Percentiles rank a stretch among this genome's conserved stretches.
Evolutionary conservation across 2,113 vertebrate genomes (phyloP).

Genomic region (Donacobius atricapilla): DNA sequence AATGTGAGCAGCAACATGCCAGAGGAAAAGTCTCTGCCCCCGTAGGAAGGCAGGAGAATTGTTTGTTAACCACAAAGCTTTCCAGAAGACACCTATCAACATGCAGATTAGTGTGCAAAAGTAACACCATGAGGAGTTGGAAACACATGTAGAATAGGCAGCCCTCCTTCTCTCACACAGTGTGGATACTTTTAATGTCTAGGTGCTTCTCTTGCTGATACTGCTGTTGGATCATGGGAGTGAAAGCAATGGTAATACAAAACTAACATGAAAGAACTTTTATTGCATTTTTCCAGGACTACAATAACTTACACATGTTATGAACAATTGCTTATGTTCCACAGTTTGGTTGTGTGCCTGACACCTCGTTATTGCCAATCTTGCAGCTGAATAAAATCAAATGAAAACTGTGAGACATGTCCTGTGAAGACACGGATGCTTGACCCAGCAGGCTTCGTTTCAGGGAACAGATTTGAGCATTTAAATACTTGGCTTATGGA

Average conservation of each 20-base stretch:
- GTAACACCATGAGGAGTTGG: neutral
- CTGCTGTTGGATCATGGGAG: neutral
- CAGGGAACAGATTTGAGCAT: neutral
- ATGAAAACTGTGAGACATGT: neutral
- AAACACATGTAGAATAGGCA: neutral
- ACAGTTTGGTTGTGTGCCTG: neutral
- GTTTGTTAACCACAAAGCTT: neutral
- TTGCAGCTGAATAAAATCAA: neutral
- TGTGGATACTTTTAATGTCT: neutral
- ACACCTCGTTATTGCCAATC: neutral
- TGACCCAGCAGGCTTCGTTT: neutral
- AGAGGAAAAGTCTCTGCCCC: neutral
- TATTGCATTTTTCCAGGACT: neutral
- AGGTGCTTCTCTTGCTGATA: neutral
- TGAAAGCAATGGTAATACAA: neutral
- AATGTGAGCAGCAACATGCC: neutral
- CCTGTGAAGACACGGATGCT: neutral
- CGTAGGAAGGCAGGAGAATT: neutral
- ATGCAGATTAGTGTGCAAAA: neutral
- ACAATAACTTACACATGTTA: neutral
- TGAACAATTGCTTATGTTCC: neutral
- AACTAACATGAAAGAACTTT: neutral
- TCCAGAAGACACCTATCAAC: neutral
- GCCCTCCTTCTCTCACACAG: neutral
- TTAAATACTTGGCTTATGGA: neutral